phyloP scores from a whole-genome alignment of 92 coral and sea anemone genomes.

The Paramuricea clavata region DNA sequence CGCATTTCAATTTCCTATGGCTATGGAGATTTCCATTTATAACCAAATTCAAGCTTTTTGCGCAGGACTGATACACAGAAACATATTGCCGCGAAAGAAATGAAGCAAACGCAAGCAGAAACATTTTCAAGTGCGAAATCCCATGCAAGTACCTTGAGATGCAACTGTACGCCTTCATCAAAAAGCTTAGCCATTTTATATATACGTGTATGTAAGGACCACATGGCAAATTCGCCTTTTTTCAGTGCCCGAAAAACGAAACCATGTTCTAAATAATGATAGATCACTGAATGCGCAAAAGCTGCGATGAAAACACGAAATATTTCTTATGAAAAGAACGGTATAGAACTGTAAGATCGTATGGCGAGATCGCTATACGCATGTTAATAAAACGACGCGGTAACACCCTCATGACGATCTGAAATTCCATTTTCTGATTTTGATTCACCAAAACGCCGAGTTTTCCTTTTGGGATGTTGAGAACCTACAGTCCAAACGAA shows the following conservation, averaged over 20 bases:
- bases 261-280: neutral
- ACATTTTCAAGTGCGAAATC: neutral
- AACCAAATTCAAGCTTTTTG: neutral
- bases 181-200: neutral
- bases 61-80: neutral
- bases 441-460: neutral
- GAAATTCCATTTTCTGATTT: neutral
- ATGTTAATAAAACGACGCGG: neutral
- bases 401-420: neutral
- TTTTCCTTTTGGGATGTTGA: neutral
- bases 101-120: neutral
- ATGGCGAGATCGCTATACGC: neutral
- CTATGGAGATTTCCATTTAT: neutral
- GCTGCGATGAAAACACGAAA: neutral
- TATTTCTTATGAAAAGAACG: neutral
- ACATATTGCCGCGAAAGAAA: neutral
- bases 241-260: slow-evolving; percentile 4
- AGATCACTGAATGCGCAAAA: neutral
- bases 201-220: no score
- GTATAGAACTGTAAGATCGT: neutral
- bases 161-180: neutral
- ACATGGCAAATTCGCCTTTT: neutral
- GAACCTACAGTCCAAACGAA: neutral
- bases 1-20: neutral
- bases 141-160: neutral